These are phyloP conservation scores for Tachysurus vachellii DNA, from an alignment of 2,113 vertebrate genomes.

Conservation along the genomic window DNA sequence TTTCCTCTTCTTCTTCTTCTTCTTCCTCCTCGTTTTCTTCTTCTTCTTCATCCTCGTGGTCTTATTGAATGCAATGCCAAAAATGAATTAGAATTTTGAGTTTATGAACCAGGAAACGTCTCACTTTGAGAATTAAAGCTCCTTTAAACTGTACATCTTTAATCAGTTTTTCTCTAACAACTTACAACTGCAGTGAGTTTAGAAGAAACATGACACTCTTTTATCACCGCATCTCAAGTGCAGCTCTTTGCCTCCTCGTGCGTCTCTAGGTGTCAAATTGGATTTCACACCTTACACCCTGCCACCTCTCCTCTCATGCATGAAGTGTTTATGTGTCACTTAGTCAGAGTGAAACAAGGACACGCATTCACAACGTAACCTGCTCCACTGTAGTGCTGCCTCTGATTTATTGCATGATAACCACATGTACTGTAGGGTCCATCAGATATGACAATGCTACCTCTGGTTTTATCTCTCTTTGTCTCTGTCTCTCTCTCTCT, in stretches of 20 bases:
- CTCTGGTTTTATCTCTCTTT: background rate
- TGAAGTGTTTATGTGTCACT: conserved; percentile 25
- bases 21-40: conserved; percentile 18
- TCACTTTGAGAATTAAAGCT: background rate
- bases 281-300: conserved; percentile 52
- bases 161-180: background rate
- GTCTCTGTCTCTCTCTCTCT: no score
- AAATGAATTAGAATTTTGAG: background rate
- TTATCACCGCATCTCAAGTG: conserved; percentile 60
- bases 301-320: conserved; percentile 30
- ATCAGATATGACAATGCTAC: conserved; percentile 37
- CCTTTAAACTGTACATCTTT: background rate
- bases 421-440: conserved; percentile 48
- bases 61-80: background rate
- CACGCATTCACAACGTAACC: background rate
- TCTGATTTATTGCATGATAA: conserved; percentile 38
- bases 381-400: conserved; percentile 19
- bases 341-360: conserved; percentile 45
- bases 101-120: background rate
- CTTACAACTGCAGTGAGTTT: conserved; percentile 28
- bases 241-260: conserved; percentile 49
- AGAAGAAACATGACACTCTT: conserved; percentile 47
- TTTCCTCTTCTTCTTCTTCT: conserved; percentile 40
- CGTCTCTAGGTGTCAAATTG: conserved; percentile 56
- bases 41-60: background rate